A percentile compares a stretch with the other conserved stretches of the same genome.
These are phyloP conservation scores for Hydrolagus affinis DNA, from an alignment of 2,113 vertebrate species.

Conservation along the genomic window DNA sequence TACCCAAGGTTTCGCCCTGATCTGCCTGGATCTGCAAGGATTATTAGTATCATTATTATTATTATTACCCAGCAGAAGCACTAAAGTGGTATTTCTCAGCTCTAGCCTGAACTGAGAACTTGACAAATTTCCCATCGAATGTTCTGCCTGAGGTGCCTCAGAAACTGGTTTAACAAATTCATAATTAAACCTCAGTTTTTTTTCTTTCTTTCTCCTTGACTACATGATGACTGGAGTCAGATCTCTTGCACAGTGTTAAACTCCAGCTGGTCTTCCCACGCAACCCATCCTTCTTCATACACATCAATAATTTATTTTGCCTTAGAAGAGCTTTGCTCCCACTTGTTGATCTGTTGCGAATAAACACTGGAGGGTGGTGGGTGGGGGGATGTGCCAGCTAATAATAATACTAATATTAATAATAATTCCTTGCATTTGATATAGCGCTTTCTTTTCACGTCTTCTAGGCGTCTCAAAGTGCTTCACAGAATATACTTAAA, in stretches of 20 bases:
- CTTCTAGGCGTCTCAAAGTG: too few species aligned
- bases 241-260: not conserved
- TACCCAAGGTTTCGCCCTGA: too few species aligned
- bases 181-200: constrained; percentile 8
- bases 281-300: not conserved
- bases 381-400: too few species aligned
- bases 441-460: too few species aligned
- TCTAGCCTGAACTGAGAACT: not conserved
- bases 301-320: not conserved
- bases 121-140: constrained; percentile 4
- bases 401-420: too few species aligned
- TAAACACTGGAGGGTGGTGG: not conserved
- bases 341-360: not conserved
- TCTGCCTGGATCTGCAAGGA: too few species aligned
- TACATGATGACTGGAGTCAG: not conserved
- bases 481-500: too few species aligned
- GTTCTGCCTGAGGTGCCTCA: not conserved
- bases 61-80: too few species aligned
- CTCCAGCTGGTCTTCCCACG: constrained; percentile 17
- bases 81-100: not conserved
- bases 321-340: not conserved
- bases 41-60: too few species aligned
- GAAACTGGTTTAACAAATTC: constrained; percentile 28
- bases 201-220: constrained; percentile 30
- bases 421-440: too few species aligned